Percentiles rank a stretch among this genome's conserved stretches.
These are phyloP conservation scores for Tokudaia tokunoshimensis DNA, from an alignment of 2,797 vertebrate species.

Conservation along the genomic window DNA sequence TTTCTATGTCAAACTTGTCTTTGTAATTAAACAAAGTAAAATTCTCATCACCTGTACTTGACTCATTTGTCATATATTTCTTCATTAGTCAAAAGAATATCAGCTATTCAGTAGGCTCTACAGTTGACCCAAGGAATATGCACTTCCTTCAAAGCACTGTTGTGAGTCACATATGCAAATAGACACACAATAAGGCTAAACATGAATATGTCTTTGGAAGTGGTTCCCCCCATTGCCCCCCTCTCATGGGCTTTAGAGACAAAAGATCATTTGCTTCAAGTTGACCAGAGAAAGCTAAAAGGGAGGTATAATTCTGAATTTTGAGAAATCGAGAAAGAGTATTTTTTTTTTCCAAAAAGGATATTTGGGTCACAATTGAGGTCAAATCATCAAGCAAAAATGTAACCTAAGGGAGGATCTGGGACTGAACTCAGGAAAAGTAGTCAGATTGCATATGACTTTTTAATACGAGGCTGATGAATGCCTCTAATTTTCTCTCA, in stretches of 20 bases:
- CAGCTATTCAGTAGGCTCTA: background rate
- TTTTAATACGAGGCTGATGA: background rate
- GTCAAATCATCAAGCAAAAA: background rate
- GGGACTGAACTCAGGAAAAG: background rate
- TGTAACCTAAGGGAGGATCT: background rate
- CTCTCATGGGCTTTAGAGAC: background rate
- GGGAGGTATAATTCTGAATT: conserved; percentile 8
- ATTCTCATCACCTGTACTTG: background rate
- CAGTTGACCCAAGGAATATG: background rate
- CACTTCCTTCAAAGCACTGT: background rate
- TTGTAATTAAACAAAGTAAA: conserved; percentile 4
- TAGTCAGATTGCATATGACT: background rate
- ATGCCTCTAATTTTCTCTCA: background rate
- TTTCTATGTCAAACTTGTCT: background rate
- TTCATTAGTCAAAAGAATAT: background rate
- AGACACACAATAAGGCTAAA: background rate
- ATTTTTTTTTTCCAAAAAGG: background rate
- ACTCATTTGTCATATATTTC: background rate
- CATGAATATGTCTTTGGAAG: background rate
- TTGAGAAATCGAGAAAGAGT: background rate
- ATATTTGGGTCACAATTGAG: background rate
- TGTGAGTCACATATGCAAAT: background rate
- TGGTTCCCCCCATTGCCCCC: too few species aligned
- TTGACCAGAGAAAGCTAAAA: conserved; percentile 4
- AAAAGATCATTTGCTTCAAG: background rate